These are phyloP conservation scores for Myripristis murdjan DNA, from an alignment of 2,797 vertebrate genomes.

Conservation along the genomic window DNA sequence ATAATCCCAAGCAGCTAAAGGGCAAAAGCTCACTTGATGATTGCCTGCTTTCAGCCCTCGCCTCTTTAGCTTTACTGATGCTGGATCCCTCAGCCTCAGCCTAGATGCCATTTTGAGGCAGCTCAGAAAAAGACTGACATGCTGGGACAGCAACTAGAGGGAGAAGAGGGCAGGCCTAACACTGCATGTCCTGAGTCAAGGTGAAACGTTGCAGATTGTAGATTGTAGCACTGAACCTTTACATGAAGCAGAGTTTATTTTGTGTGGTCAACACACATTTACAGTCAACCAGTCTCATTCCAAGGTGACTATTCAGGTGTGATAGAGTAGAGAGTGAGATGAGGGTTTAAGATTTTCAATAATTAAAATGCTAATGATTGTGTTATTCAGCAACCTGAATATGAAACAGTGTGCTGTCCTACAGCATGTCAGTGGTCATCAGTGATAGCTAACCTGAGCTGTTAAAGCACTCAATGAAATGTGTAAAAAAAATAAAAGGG, in stretches of 20 bases:
- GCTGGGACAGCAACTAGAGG: neutral
- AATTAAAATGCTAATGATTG: no score
- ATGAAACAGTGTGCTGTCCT: neutral
- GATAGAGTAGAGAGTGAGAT: no score
- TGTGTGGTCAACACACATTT: no score
- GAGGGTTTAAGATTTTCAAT: no score
- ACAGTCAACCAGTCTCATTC: no score
- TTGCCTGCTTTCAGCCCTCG: slow-evolving; percentile 9
- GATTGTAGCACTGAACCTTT: no score
- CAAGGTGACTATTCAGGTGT: no score
- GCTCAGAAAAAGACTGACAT: neutral
- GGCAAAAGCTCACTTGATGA: slow-evolving; percentile 29
- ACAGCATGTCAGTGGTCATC: neutral
- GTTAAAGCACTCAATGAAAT: neutral
- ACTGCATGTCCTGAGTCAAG: no score
- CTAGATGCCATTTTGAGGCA: neutral
- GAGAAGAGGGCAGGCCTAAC: neutral
- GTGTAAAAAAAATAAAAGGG: neutral
- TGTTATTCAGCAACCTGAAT: neutral
- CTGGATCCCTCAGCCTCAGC: slow-evolving; percentile 1
- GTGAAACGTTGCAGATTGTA: no score
- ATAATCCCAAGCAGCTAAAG: slow-evolving; percentile 36
- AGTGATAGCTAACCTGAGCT: neutral
- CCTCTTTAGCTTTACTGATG: neutral
- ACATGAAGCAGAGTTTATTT: no score